Percentiles rank a stretch among this genome's conserved stretches.
These are phyloP conservation scores for Pelmatolapia mariae DNA, from an alignment of 2,113 vertebrate genomes.

Conservation along the genomic window DNA sequence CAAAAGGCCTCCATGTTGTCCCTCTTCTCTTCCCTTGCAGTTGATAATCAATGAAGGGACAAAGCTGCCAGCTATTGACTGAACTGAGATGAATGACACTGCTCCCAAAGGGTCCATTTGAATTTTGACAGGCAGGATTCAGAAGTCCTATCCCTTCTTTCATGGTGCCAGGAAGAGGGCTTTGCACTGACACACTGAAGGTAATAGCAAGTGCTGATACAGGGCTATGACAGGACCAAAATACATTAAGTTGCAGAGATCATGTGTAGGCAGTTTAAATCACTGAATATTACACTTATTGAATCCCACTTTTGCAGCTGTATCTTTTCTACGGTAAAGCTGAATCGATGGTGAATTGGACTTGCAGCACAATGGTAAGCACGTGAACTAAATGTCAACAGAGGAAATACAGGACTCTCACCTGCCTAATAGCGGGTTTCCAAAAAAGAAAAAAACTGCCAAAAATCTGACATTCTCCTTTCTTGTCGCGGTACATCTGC, in stretches of 20 bases:
- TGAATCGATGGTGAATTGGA: not conserved
- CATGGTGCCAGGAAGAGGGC: slow-evolving; percentile 44
- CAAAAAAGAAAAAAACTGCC: not conserved
- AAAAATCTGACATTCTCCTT: not conserved
- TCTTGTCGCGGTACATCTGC: not conserved
- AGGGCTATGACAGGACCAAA: slow-evolving; percentile 26
- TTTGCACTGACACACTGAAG: slow-evolving; percentile 38
- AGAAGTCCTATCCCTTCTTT: slow-evolving; percentile 41
- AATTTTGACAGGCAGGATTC: slow-evolving; percentile 65
- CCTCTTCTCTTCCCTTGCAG: slow-evolving; percentile 40
- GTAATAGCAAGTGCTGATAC: slow-evolving; percentile 51
- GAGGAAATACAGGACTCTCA: not conserved
- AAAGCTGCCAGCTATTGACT: slow-evolving; percentile 66
- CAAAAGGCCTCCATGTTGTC: slow-evolving; percentile 54
- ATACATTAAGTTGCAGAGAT: slow-evolving; percentile 40
- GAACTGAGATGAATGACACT: slow-evolving; percentile 63
- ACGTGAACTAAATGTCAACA: slow-evolving; percentile 1
- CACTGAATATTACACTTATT: not conserved
- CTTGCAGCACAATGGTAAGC: not conserved
- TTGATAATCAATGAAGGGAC: slow-evolving; percentile 68
- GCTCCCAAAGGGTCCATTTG: slow-evolving; percentile 59
- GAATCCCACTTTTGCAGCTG: slow-evolving; percentile 13
- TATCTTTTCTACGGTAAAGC: not conserved
- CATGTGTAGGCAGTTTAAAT: slow-evolving; percentile 37
- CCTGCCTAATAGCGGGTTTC: not conserved